Base-by-base conservation (phyloP, 2,797 vertebrate species). In the Urosaurus nigricauda region DNA sequence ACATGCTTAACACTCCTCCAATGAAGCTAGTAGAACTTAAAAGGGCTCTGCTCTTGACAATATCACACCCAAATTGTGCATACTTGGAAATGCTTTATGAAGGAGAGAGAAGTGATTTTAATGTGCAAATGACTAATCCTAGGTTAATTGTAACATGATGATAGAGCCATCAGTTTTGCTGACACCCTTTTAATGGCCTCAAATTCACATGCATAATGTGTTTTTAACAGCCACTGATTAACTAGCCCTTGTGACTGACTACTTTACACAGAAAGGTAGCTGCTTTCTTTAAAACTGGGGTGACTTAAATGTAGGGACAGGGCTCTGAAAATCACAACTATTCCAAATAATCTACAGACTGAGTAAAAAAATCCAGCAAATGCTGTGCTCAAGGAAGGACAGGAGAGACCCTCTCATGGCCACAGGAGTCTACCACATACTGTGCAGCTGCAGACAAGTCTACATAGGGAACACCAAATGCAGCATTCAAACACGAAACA, bases 141-240 rank as follows among this genome's bases (percentile, higher is more conserved):
- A 88, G 47, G 63, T 79, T 88, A 84, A 88, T 79, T 84, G 35
- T 88, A 88, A 79, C 35, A 74, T 53, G 80, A 17, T 75, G 58
- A 56, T 32, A 78, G 32, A 74, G 37, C 56, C 19, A 37, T 79
- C 16, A 43, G 2, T n/a, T 88, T 78, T 88, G 16, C 81, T 88
- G 81, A 70, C 58, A 83, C 29, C 65, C 47, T 83, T 88, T 88
- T 84, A 84, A 60, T 56, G 37, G 51, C 24, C 51, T 78, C 5
- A 56, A 58, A 56, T 65, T 35, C 63, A 84, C 19, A 12, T 47
- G 43, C 40, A 77, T 75, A 88, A 83, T 88, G 40, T 40, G 11
- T 26, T 79, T 83, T 83, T 82, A 75, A 75, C 21, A 79, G 35
- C 51, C 47, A 29, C 51, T 43, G 19, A 68, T 9, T 35, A 51